phyloP scores from a whole-genome alignment of 2,113 vertebrate genomes.

The Vidua macroura region DNA sequence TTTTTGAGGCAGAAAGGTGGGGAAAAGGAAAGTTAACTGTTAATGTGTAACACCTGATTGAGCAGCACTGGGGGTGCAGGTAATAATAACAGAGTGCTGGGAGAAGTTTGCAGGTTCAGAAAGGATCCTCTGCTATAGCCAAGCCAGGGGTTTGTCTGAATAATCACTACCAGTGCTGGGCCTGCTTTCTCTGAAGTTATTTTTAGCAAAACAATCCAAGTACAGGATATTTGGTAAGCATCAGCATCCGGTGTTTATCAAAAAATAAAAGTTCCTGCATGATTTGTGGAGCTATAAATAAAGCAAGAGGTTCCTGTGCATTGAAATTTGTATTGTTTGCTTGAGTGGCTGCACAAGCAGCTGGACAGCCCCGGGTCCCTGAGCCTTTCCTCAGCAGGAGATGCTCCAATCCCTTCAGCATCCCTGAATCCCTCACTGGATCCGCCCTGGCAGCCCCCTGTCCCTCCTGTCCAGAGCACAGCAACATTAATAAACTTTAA shows the following conservation, averaged over 20 bases:
- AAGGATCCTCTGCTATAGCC: not conserved
- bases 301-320: not conserved
- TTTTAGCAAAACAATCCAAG: not conserved
- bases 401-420: not conserved
- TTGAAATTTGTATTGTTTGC: not conserved
- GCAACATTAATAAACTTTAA: not conserved
- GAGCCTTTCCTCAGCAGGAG: not conserved
- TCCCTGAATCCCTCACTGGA: not conserved
- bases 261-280: not conserved
- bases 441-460: too few relatives aligned
- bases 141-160: not conserved
- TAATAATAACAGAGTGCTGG: not conserved
- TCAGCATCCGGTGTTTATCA: not conserved
- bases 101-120: not conserved
- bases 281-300: constrained; percentile 18
- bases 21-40: not conserved
- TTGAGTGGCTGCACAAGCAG: not conserved
- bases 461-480: not conserved
- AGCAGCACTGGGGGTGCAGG: not conserved
- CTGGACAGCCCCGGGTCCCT: not conserved
- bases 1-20: not conserved
- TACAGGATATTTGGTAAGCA: constrained; percentile 6
- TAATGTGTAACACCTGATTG: not conserved
- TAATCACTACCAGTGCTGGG: not conserved
- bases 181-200: not conserved